Percentiles rank a stretch among this genome's conserved stretches.
Conservation (phyloP, 2,113 vertebrate genomes). For the Riparia riparia region DNA sequence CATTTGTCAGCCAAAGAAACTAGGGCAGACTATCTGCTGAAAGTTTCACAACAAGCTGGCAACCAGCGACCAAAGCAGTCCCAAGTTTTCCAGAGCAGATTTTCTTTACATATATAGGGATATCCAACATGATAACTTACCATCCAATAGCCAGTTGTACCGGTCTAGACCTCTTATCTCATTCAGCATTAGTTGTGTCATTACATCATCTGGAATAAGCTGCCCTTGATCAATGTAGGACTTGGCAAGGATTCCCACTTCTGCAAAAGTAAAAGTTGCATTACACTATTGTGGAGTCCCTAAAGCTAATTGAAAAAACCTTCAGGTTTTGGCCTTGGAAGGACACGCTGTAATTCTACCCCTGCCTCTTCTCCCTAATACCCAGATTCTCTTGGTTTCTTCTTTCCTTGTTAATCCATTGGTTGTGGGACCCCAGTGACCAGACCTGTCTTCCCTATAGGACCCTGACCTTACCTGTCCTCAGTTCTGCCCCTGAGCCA, state of each 20-base stretch:
- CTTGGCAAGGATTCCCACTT: constrained; percentile 92
- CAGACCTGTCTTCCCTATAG: too few relatives aligned
- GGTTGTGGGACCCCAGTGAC: too few relatives aligned
- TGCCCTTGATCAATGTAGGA: constrained; percentile 93
- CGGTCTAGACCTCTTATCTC: constrained; percentile 81
- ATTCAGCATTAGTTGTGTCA: constrained; percentile 88
- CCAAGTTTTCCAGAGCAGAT: background rate
- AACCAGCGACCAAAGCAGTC: background rate
- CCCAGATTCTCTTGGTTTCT: too few relatives aligned
- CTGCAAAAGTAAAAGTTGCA: constrained; percentile 68
- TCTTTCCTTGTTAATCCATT: too few relatives aligned
- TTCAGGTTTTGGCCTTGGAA: too few relatives aligned
- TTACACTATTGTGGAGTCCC: background rate
- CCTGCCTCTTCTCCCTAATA: too few relatives aligned
- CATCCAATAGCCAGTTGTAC: constrained; percentile 90
- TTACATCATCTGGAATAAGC: constrained; percentile 93
- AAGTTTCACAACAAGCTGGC: background rate
- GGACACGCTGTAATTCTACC: too few relatives aligned
- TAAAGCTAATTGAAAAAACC: too few relatives aligned
- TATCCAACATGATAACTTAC: constrained; percentile 68
- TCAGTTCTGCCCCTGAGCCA: too few relatives aligned
- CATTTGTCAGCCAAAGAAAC: background rate
- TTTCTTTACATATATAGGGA: background rate
- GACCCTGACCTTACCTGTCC: too few relatives aligned
- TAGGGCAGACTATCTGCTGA: background rate